Conservation (phyloP, 2,113 vertebrate species). For the Callocephalon fimbriatum region DNA sequence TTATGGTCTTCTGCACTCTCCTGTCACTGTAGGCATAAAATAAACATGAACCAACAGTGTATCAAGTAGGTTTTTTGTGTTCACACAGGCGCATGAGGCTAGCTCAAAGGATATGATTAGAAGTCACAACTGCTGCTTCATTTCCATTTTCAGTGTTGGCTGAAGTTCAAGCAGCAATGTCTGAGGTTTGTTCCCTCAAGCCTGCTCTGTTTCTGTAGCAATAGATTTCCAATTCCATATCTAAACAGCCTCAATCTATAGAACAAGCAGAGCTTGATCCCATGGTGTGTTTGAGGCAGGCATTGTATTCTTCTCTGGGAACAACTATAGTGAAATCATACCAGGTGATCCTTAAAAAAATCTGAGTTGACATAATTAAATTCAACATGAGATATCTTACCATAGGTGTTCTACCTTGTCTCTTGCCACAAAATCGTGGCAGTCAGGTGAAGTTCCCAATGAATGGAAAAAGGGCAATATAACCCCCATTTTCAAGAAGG, state of each 20-base stretch:
- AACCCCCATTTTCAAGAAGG: no score
- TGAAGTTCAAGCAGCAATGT: not conserved
- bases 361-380: not conserved
- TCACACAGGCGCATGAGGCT: not conserved
- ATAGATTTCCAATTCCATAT: not conserved
- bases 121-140: slow-evolving; percentile 13
- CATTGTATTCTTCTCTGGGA: not conserved
- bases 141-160: slow-evolving; percentile 13
- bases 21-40: not conserved
- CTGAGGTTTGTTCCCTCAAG: not conserved
- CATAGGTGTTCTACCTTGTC: not conserved
- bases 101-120: not conserved
- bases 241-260: not conserved
- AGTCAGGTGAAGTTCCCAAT: no score
- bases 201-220: not conserved
- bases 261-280: not conserved
- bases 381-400: not conserved
- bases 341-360: not conserved
- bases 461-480: no score
- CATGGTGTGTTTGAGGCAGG: not conserved
- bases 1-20: not conserved
- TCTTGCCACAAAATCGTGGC: not conserved
- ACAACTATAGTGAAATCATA: not conserved
- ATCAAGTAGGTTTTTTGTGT: not conserved
- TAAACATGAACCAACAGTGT: not conserved